phyloP scores from a whole-genome alignment of 23 tunicate species.

The Clavelina lepadiformis region DNA sequence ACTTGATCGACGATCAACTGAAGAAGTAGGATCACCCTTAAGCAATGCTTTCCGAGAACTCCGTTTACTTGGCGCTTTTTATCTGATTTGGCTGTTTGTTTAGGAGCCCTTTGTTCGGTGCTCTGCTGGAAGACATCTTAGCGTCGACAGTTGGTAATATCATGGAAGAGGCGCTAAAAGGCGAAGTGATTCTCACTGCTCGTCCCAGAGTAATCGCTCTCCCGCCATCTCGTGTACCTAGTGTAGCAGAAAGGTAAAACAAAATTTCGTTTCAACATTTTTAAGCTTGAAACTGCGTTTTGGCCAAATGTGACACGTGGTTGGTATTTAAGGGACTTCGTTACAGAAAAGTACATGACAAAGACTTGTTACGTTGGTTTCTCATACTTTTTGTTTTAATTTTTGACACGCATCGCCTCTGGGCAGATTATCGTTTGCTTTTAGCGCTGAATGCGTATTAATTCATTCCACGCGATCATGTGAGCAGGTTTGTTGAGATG shows the following conservation, averaged over 20 bases:
- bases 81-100: not conserved
- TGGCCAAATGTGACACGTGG: no score
- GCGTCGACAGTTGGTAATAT: conserved; percentile 66
- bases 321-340: no score
- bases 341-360: no score
- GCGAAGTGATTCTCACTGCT: conserved; percentile 81
- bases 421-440: no score
- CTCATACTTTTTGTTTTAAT: no score
- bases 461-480: no score
- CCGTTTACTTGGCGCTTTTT: not conserved
- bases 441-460: no score
- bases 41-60: not conserved
- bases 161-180: conserved; percentile 81
- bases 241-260: not conserved
- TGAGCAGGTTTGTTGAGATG: no score
- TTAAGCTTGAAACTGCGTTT: no score
- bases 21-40: no score
- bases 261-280: not conserved
- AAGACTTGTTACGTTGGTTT: no score
- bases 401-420: no score
- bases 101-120: conserved; percentile 70
- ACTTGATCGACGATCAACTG: not conserved
- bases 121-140: conserved; percentile 56
- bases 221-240: conserved; percentile 52
- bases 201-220: conserved; percentile 89